Base-by-base conservation (phyloP, 1,140 invertebrate species). In the Sesamia nonagrioides region DNA sequence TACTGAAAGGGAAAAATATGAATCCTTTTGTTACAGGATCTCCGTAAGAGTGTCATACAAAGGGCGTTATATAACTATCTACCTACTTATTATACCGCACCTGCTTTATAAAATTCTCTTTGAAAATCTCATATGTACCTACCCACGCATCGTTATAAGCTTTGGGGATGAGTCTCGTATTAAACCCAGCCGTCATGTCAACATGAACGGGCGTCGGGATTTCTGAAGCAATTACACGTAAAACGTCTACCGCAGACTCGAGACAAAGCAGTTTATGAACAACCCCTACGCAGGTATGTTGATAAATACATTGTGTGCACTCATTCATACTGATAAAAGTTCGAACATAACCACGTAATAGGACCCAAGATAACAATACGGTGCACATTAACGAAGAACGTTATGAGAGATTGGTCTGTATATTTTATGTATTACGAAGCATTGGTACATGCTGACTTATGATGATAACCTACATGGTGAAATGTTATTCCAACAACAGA, bases 161-260 rank as follows among this genome's bases (percentile, higher is more conserved):
- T 58, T 72, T 66, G 58, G 68, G 50, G 79, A 80, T 80, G 66
- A 80, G 68, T 77, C 74, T 72, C 74, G 48, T 45, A 61, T 42
- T 77, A 63, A 77, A 72, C n/a, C 48, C 69, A 37, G 54, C 78
- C 48, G 66, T 50, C 50, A 68, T 80, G 79, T 72, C 79, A 76
- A 80, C 73, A 80, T 69, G 76, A 80, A 80, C 66, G 73, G 66
- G 50, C 74, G 66, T 72, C 58, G 56, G 58, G 68, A 63, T 50
- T 56, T 76, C 58, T 50, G 33, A 80, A 77, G 74, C 77, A 76
- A 80, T 80, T 77, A 77, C 68, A 80, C 56, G 74, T 66, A 71
- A 76, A 61, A 50, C 66, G 45, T 71, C 73, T 73, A 54, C 66
- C 37, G 27, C 18, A 6, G 42, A n/a, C 9, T 63, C n/a, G 40